Base-by-base conservation (phyloP, 2,113 vertebrate genomes). In the Cinclus cinclus region DNA sequence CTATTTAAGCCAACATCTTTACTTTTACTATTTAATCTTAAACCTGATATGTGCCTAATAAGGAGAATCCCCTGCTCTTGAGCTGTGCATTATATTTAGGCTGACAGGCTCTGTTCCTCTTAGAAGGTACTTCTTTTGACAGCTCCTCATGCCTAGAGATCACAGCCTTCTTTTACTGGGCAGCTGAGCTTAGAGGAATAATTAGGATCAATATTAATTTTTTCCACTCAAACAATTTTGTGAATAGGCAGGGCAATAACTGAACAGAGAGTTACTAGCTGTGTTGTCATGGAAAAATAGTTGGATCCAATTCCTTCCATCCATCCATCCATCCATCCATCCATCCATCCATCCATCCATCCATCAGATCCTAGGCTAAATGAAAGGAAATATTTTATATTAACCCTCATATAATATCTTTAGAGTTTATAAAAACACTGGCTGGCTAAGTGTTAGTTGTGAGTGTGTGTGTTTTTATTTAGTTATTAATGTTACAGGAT, bases 1-100 rank as follows among this genome's bases (percentile, higher is more conserved):
- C 87, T 97, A 95, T 90, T 95, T 77, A 91, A 93, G 80, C 11
- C 3, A 39, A 79, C 59, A n/a, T 35, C 75, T 82, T 82, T 55
- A 42, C 37, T 74, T 82, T 35, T 44, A 20, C 37, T 62, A 55
- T 83, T 92, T 74, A 91, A 93, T 69, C 87, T 94, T 77, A 77
- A 87, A 76, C 27, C 60, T 86, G 33, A 9, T 3, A 16, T 22
- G 92, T 92, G 83, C 92, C 91, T 84, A 31, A 56, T 12, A 20
- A 78, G 89, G 47, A 92, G 62, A 86, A 69, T 39, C 60, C 60
- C 52, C 49, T 49, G 13, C 22, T 24, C n/a, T 18, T 39, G 35
- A 65, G 55, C 77, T 80, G 7, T 16, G 47, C 52, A 28, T 37
- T 6, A 1, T 75, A 18, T 79, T 59, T 85, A 16, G 90, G n/a